Conservation (phyloP, 2,797 vertebrate species). For the Tamandua tetradactyla region DNA sequence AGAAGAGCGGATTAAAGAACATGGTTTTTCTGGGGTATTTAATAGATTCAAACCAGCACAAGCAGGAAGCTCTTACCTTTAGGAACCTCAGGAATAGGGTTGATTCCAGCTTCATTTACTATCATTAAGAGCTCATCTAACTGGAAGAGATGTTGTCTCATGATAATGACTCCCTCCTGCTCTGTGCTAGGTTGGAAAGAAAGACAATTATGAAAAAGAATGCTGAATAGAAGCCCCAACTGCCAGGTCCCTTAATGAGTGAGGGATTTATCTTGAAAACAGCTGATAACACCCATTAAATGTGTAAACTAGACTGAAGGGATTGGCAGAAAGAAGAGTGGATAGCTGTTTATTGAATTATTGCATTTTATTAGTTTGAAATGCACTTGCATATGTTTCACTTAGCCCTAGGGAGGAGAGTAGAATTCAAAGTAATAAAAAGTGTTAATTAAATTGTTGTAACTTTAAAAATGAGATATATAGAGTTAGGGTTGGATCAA, state of each 20-base stretch:
- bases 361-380: constrained; percentile 54
- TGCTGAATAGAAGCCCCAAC: not conserved
- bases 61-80: not conserved
- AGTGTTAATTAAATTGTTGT: not conserved
- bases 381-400: constrained; percentile 27
- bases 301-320: constrained; percentile 21
- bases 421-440: constrained; percentile 35
- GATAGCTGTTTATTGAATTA: constrained; percentile 34
- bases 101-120: not conserved
- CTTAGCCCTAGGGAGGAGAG: not conserved
- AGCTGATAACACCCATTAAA: constrained; percentile 51
- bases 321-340: not conserved
- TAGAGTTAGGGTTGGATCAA: not conserved
- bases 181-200: constrained; percentile 30
- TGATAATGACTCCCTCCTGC: not conserved
- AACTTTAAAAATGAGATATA: not conserved
- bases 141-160: not conserved
- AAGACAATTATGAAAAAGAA: constrained; percentile 40
- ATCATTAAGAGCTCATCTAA: not conserved
- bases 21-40: no score
- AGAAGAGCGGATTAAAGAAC: no score
- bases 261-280: constrained; percentile 51
- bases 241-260: constrained; percentile 26
- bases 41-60: no score
- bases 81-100: not conserved